Evolutionary conservation across 2,113 vertebrate species (phyloP).

Genomic region (Trichechus manatus): DNA sequence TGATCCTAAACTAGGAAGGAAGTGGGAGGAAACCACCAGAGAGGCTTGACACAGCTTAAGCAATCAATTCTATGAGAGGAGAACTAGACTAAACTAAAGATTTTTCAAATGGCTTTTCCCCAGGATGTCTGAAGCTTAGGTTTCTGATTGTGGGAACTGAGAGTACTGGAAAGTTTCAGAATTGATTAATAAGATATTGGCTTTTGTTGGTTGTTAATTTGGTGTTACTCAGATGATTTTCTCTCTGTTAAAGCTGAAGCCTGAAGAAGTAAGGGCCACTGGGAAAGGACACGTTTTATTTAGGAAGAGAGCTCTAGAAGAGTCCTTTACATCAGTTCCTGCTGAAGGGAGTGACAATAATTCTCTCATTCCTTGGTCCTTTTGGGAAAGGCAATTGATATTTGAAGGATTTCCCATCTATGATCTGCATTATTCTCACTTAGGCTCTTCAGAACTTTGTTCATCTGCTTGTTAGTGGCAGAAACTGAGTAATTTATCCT

Average conservation of each 20-base stretch:
- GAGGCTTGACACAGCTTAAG: not conserved
- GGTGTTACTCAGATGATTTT: not conserved
- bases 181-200: not conserved
- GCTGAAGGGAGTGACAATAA: not conserved
- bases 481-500: not conserved
- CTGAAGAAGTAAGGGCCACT: constrained; percentile 7
- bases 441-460: not conserved
- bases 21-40: constrained; percentile 48
- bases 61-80: constrained; percentile 15
- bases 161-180: not conserved
- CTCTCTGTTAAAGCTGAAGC: not conserved
- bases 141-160: not conserved
- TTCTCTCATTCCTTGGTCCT: not conserved
- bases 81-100: not conserved
- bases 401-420: not conserved
- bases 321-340: not conserved
- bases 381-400: not conserved
- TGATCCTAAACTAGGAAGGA: constrained; percentile 67
- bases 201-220: not conserved
- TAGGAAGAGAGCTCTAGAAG: constrained; percentile 19
- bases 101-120: constrained; percentile 23
- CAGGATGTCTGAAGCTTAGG: not conserved
- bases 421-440: not conserved
- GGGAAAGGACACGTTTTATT: constrained; percentile 26
- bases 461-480: not conserved